Evolutionary conservation across 1,140 invertebrate genomes (phyloP), one percentile per base, ranked within the genome.

Genomic region (Drosophila pseudoobscura): DNA sequence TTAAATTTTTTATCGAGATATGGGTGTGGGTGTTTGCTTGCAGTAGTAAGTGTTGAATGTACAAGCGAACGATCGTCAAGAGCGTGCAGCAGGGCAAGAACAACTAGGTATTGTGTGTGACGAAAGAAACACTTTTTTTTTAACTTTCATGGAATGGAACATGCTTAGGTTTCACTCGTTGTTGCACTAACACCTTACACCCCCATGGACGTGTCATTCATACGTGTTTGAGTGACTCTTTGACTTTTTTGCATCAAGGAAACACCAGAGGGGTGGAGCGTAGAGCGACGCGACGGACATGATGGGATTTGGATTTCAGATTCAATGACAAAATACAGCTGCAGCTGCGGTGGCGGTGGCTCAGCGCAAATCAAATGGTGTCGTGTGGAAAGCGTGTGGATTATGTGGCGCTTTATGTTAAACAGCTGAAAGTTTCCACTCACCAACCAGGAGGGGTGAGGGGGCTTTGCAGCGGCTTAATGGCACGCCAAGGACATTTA

Each of bases 351-450:
- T 39, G 35, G 35, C 35, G 35, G 35, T 39, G 11, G 35, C 35
- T 39, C 35, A 39, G 35, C 35, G 31, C 51, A 53, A 53, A 53
- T 53, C 51, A 53, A 53, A 35, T 53, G 51, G 31, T 13, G 22
- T 53, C 29, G 39, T 41, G 51, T 26, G 31, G 51, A 53, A 17
- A 35, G 51, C 31, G 29, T 53, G 51, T 53, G 51, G 51, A 53
- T 53, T 53, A 53, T 53, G 31, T 53, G 31, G 31, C 51, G 39
- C 51, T 53, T 53, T 39, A 53, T 53, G 51, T 35, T 53, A 53
- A 53, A 29, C 51, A 53, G 51, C 31, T 29, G 29, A 53, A 53
- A 53, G 22, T 35, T 53, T 53, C 35, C 35, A 39, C 35, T 41
- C 24, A 9, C 9, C 17, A 53, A 13, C 22, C 11, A 39, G 35